phyloP scores from a whole-genome alignment of 1,140 invertebrate genomes.

The Drosophila rufa region DNA sequence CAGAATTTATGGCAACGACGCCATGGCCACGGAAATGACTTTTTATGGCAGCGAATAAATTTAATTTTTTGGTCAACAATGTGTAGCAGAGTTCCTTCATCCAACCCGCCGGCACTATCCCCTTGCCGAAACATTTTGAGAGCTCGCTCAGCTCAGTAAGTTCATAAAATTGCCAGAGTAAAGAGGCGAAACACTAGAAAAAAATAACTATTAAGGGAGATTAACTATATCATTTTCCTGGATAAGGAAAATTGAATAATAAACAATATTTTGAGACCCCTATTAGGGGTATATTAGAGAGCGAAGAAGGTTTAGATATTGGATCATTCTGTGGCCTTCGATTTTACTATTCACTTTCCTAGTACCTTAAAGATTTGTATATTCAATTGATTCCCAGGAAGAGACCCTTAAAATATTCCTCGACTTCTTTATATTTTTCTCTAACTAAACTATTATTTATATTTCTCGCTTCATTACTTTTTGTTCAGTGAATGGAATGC shows the following conservation, averaged over 20 bases:
- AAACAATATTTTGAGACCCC: no score
- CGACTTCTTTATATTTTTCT: neutral
- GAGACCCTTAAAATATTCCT: no score
- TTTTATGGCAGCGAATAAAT: conserved; percentile 81
- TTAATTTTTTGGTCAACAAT: conserved; percentile 84
- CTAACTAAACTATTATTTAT: neutral
- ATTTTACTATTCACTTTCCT: neutral
- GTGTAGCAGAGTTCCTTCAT: conserved; percentile 44
- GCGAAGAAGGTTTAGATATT: no score
- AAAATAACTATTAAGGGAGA: neutral
- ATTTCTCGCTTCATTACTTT: neutral
- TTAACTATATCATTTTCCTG: no score
- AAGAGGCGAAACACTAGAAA: conserved; percentile 1
- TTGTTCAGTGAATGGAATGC: conserved; percentile 2
- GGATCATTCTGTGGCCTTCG: neutral
- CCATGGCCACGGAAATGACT: conserved; percentile 75
- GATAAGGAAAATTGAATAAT: neutral
- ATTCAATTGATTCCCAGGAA: neutral
- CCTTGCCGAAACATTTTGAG: conserved; percentile 3
- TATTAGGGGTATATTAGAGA: neutral
- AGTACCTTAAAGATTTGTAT: no score
- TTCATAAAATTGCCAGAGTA: conserved; percentile 65
- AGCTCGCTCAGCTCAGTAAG: conserved; percentile 31
- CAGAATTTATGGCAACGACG: conserved; percentile 74
- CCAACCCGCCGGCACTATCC: neutral